Base-by-base conservation (phyloP, 2,888 invertebrate genomes). In the Caenorhabditis panamensis region DNA sequence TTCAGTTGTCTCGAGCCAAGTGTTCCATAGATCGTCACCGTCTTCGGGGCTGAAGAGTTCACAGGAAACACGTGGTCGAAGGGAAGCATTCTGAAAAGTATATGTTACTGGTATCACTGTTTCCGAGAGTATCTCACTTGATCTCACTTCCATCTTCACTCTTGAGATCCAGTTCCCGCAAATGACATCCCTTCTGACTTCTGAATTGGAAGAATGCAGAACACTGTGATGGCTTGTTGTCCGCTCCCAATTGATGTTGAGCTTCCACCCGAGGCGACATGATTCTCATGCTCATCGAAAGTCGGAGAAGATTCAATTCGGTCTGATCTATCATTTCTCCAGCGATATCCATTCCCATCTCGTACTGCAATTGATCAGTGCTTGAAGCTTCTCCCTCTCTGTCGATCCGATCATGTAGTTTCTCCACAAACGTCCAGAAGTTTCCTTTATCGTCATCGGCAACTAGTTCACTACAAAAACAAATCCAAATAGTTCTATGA, bases 1-100 rank as follows among this genome's bases (percentile, higher is more conserved):
- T 93, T 92, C 91, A 96, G 96, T 44, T 94, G 93, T 20, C 92
- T 91, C 16, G 95, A 94, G 1, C 96, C 96, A 72, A 98, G 92
- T 92, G 96, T 95, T 54, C 95, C 96, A 92, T 98, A 98, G 71
- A 97, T 94, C 13, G 92, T 92, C 31, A 89, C 79, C 2, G 86
- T 85, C 8, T 31, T 24, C 41, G 53, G 8, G 26, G 54, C 13
- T 56, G 59, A 16, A 0, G 58, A 37, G 2, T 58, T 36, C 49
- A 58, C 4, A 3, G 63, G 58, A n/a, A 37, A 69, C 69, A 83
- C 75, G 91, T 92, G 88, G 24, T 87, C 69, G 54, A 75, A 62
- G 16, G 22, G 8, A 13, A 58, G 49, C 1, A 37, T 41, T 64
- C 64, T 64, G 49, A 24, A 63, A 20, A 53, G 11, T 36, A 53